phyloP scores from a whole-genome alignment of 2,888 invertebrate species.

The Mythimna loreyi region DNA sequence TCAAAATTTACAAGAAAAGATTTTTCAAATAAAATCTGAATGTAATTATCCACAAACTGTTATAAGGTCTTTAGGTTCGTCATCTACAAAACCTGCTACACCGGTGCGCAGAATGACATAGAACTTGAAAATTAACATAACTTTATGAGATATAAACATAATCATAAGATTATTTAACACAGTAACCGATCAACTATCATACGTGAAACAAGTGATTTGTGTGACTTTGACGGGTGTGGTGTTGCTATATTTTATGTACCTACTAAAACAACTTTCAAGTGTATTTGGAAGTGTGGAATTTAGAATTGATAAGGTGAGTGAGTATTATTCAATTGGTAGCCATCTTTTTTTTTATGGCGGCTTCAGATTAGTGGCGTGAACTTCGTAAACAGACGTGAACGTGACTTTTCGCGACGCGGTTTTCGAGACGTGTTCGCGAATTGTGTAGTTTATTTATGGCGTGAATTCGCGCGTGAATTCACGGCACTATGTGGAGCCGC shows the following conservation, averaged over 20 bases:
- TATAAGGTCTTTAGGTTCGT: conserved; percentile 51
- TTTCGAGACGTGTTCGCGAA: no score
- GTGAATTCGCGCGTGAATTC: no score
- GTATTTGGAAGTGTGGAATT: conserved; percentile 13
- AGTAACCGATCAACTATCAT: conserved; percentile 70
- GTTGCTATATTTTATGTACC: background rate
- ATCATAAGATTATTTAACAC: conserved; percentile 73
- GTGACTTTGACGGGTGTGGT: conserved; percentile 6
- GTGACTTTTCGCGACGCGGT: no score
- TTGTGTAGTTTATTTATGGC: no score
- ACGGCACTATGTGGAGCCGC: no score
- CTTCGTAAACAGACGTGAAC: no score
- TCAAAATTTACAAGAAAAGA: background rate
- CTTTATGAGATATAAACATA: conserved; percentile 76
- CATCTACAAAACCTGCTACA: conserved; percentile 73
- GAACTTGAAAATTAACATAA: conserved; percentile 88
- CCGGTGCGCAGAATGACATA: conserved; percentile 80
- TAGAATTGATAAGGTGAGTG: conserved; percentile 29
- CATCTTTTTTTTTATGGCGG: background rate
- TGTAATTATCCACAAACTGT: conserved; percentile 19
- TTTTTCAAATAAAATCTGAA: background rate
- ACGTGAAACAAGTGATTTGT: conserved; percentile 54
- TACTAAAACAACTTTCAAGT: conserved; percentile 3
- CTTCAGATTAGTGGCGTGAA: no score
- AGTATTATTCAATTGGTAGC: conserved; percentile 5